Evolutionary conservation across 2,113 vertebrate species (phyloP).

Genomic region (Setophaga petechia): DNA sequence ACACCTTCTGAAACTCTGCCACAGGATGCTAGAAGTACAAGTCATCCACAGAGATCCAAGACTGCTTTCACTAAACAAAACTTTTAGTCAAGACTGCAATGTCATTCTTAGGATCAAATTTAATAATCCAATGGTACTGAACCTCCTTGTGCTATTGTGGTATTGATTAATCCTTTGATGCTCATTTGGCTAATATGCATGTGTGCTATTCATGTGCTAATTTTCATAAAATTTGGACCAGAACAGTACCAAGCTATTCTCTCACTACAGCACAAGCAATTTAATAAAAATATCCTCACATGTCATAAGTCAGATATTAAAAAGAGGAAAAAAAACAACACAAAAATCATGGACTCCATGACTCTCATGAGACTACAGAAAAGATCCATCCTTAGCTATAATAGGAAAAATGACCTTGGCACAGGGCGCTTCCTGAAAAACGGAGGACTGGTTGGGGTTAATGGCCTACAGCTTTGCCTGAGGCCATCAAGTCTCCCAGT

Average conservation of each 20-base stretch:
- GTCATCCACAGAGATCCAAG: neutral
- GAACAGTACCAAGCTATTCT: neutral
- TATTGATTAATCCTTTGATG: conserved; percentile 32
- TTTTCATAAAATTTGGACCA: neutral
- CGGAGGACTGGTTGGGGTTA: conserved; percentile 52
- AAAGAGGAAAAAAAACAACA: neutral
- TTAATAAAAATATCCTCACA: conserved; percentile 29
- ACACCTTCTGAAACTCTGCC: neutral
- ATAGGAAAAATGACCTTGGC: conserved; percentile 49
- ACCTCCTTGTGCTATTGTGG: neutral
- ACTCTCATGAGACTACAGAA: neutral
- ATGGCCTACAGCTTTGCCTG: conserved; percentile 66
- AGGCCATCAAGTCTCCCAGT: conserved; percentile 49
- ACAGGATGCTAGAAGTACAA: neutral
- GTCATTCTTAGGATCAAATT: conserved; percentile 20
- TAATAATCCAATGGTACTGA: neutral
- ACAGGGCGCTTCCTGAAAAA: conserved; percentile 51
- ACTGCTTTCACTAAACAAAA: neutral
- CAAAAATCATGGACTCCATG: conserved; percentile 28
- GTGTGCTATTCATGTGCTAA: neutral
- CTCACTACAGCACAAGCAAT: neutral
- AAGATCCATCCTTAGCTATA: conserved; percentile 51
- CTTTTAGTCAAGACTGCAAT: neutral
- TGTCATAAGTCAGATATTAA: conserved; percentile 32
- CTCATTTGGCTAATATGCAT: conserved; percentile 32